Base-by-base conservation (phyloP, 2,888 invertebrate species). In the Torymus aiolomorphi region DNA sequence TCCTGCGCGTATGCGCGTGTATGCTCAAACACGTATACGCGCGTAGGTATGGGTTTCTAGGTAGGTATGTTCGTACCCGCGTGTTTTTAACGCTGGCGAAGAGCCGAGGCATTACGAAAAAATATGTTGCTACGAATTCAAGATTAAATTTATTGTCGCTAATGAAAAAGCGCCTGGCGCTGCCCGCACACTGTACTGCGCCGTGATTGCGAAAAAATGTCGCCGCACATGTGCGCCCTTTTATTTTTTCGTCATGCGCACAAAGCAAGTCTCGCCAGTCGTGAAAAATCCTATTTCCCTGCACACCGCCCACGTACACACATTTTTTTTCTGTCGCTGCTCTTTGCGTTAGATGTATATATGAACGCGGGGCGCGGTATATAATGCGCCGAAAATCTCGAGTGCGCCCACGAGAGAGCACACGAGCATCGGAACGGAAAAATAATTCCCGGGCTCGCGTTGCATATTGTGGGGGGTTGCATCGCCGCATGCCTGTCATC, bases 41-140 rank as follows among this genome's bases (percentile, higher is more conserved):
- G 20, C 20, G 20, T 20, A 3, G 2, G 31, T 31, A 3, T 8
- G 8, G 42, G 8, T 42, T 8, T 42, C 8, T 42, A 8, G 20
- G 20, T 10, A 8, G 42, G 42, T 42, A 8, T 42, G 42, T 42
- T 42, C 8, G 42, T 42, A 42, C 42, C 42, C 42, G 4, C 5
- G 42, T 42, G 42, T 42, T 42, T 8, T 42, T 8, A 42, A 42
- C 5, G 8, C 42, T 42, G 8, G 42, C 42, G 8, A 42, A 42
- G n/a, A 67, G 69, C 57, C 63, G 70, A 80, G 75, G 61, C 77
- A 82, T 80, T 70, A 79, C 74, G 63, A 70, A 69, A 76, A 82
- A 83, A 78, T 80, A 82, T 78, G 78, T 59, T 51, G 51, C 62
- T 12, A 16, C 71, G 59, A 13, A 56, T 62, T 20, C 4, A n/a